These are phyloP conservation scores for Laticauda laticaudata DNA, from an alignment of 2,113 vertebrate genomes.

Conservation along the genomic window DNA sequence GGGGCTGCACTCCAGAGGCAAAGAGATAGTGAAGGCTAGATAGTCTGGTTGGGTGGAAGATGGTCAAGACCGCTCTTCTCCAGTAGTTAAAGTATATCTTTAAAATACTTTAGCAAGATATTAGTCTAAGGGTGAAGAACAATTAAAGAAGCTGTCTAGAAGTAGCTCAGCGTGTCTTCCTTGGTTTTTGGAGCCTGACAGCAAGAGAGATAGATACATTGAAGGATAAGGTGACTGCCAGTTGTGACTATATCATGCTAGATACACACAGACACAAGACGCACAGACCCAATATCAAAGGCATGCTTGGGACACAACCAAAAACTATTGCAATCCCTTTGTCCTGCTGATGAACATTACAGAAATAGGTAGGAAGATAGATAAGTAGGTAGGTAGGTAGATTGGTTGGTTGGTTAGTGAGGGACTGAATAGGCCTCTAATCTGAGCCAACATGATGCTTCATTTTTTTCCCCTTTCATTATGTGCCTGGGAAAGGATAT, in stretches of 20 bases:
- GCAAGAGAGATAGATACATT: neutral
- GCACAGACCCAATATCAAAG: neutral
- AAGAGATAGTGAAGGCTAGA: too few species aligned
- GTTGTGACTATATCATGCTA: neutral
- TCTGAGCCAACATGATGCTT: neutral
- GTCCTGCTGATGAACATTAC: too few species aligned
- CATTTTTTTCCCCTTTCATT: neutral
- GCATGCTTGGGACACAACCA: neutral
- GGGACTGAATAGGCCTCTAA: neutral
- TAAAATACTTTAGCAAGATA: neutral
- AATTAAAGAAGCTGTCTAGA: neutral
- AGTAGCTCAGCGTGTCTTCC: neutral
- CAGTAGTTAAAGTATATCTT: neutral
- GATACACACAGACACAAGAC: neutral
- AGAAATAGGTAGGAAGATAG: neutral
- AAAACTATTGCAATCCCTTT: too few species aligned
- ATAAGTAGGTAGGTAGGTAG: too few species aligned
- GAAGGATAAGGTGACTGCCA: neutral
- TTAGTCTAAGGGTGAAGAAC: neutral
- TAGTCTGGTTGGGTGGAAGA: too few species aligned
- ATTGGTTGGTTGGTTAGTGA: neutral
- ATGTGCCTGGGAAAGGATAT: neutral
- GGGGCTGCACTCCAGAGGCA: neutral
- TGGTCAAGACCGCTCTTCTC: too few species aligned
- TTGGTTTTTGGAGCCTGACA: neutral